Base-by-base conservation (phyloP, 1,140 invertebrate species). In the Papilio machaon region DNA sequence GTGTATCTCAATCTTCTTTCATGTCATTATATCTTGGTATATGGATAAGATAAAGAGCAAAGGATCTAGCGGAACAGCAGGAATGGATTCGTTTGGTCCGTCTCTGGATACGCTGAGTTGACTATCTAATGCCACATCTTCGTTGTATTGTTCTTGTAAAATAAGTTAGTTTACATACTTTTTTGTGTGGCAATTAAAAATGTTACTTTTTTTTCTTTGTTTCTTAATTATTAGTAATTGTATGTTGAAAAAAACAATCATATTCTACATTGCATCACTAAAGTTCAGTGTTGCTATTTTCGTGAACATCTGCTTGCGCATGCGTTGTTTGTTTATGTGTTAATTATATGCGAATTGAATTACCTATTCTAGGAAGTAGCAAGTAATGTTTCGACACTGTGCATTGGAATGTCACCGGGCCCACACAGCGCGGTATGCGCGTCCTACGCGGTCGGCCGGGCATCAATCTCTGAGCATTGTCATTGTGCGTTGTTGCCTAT, bases 341-440 rank as follows among this genome's bases (percentile, higher is more conserved):
- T 73, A 58, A 30, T 54, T 23, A 79, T 60, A 79, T 70, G 46
- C 23, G 30, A 58, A 82, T 58, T 35, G 38, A 52, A 23, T 30
- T 43, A 79, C 13, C 49, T 75, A 74, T 15, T 52, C 79, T 82
- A 82, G 84, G 84, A 87, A 87, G 83, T 83, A 83, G 79, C 58
- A 79, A 15, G n/a, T 82, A 83, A 85, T 88, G 89, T 87, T 87
- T 88, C 87, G 85, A 88, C 83, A 83, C 82, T 80, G 81, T 38
- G 35, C 13, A 52, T 74, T 60, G 85, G 88, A 88, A 91, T 91
- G 87, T 88, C 85, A 90, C 88, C 87, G 84, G 82, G 89, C 91
- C 91, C 89, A 91, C 91, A 90, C 88, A 85, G 82, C 82, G 73
- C 47, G 90, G 91, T 87, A 91, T 91, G 89, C 85, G 75, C 90